These are phyloP conservation scores for Eristalis intricaria DNA, from an alignment of 2,888 invertebrate species.

Conservation along the genomic window DNA sequence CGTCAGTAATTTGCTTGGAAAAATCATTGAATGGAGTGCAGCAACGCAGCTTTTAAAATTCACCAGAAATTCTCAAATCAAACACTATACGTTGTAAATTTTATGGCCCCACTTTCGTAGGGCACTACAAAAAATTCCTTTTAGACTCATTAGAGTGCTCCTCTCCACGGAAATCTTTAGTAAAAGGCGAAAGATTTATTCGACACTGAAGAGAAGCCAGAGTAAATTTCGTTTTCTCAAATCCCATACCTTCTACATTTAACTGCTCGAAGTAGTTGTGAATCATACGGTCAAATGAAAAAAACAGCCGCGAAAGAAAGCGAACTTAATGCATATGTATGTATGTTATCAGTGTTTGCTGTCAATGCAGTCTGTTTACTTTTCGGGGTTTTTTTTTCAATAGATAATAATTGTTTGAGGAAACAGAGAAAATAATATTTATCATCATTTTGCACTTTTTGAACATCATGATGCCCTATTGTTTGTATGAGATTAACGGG, in stretches of 20 bases:
- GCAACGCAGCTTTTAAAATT: too few relatives aligned
- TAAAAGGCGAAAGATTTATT: conserved; percentile 71
- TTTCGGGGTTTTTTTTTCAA: too few relatives aligned
- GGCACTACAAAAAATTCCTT: conserved; percentile 58
- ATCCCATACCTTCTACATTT: not conserved
- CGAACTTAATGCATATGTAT: not conserved
- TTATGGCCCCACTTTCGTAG: conserved; percentile 57
- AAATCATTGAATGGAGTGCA: too few relatives aligned
- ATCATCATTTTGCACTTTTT: too few relatives aligned
- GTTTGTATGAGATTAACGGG: too few relatives aligned
- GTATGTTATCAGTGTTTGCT: not conserved
- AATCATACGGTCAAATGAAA: conserved; percentile 31
- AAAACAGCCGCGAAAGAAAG: not conserved
- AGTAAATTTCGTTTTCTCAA: not conserved
- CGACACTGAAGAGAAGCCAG: conserved; percentile 71
- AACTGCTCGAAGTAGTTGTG: conserved; percentile 16
- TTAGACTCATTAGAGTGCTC: conserved; percentile 70
- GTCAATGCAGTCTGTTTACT: not conserved
- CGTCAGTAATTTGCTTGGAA: too few relatives aligned
- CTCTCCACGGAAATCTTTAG: conserved; percentile 71
- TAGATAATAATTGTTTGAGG: too few relatives aligned
- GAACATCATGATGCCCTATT: too few relatives aligned
- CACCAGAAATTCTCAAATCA: too few relatives aligned
- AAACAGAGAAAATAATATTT: too few relatives aligned
- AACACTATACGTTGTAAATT: too few relatives aligned